A percentile compares a stretch with the other conserved stretches of the same genome.
Evolutionary conservation across 2,888 invertebrate species (phyloP).

Genomic region (Gymnosoma rotundatum): DNA sequence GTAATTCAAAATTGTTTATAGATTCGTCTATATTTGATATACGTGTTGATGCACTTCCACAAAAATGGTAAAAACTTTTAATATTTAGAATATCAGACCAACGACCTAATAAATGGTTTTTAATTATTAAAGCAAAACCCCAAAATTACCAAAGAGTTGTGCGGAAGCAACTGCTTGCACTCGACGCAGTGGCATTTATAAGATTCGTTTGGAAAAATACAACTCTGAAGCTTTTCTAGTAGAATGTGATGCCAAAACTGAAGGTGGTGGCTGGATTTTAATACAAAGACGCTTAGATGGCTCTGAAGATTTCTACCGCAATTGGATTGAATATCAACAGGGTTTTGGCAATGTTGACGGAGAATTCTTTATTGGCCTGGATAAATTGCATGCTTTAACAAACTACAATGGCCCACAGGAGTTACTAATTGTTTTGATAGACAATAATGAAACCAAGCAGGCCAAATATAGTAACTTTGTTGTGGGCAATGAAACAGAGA

Average conservation of each 20-base stretch:
- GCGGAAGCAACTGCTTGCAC: slow-evolving; percentile 2
- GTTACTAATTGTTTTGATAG: not conserved
- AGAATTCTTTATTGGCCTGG: slow-evolving; percentile 5
- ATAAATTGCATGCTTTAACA: not conserved
- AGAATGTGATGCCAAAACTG: not conserved
- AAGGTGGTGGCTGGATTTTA: not conserved
- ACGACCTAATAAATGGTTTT: not conserved
- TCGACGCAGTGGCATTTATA: slow-evolving; percentile 5
- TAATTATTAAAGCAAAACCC: not conserved
- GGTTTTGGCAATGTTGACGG: not conserved
- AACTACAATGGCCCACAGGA: not conserved
- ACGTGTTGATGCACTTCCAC: not conserved
- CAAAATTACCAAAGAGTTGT: not conserved
- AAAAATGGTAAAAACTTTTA: not conserved
- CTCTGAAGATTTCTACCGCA: not conserved
- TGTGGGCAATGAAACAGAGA: not conserved
- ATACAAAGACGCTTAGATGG: slow-evolving; percentile 2
- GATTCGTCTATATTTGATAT: slow-evolving; percentile 8
- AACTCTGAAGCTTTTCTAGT: not conserved
- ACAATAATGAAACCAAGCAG: not conserved
- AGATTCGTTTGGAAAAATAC: not conserved
- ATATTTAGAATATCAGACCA: not conserved
- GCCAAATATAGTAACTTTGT: slow-evolving; percentile 6
- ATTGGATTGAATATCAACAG: not conserved
- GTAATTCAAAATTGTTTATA: not conserved